These are phyloP conservation scores for Trialeurodes vaporariorum DNA, from an alignment of 1,140 invertebrate genomes.

Conservation along the genomic window DNA sequence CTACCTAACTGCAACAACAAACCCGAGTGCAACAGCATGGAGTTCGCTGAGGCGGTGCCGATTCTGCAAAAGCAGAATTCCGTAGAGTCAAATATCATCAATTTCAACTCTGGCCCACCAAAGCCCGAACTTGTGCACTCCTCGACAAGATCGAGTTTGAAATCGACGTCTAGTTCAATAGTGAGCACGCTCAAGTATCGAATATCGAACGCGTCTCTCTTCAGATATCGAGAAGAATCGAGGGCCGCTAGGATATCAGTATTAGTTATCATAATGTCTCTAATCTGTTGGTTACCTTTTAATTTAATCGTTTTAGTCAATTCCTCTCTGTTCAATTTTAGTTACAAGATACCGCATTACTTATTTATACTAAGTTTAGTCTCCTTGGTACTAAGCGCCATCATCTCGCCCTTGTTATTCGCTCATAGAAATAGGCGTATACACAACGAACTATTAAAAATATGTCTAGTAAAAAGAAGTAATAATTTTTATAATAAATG, in stretches of 20 bases:
- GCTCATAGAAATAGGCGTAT: constrained; percentile 63
- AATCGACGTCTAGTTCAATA: constrained; percentile 34
- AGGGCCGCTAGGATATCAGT: constrained; percentile 66
- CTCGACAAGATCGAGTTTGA: constrained; percentile 19
- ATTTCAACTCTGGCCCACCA: background rate
- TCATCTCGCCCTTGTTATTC: constrained; percentile 63
- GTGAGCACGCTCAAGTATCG: constrained; percentile 56
- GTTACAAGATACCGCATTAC: constrained; percentile 32
- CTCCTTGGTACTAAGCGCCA: constrained; percentile 51
- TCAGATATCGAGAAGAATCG: constrained; percentile 67
- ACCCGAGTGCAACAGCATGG: constrained; percentile 18
- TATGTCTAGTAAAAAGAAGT: constrained; percentile 29
- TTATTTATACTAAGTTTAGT: constrained; percentile 42
- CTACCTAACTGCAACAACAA: background rate
- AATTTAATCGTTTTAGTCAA: constrained; percentile 40
- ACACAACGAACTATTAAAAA: constrained; percentile 47
- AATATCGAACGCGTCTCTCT: constrained; percentile 70
- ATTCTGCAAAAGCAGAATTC: background rate
- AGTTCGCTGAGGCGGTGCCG: constrained; percentile 23
- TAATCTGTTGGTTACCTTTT: constrained; percentile 56
- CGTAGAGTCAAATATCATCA: background rate
- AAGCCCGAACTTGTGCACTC: constrained; percentile 13
- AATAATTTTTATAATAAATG: constrained; percentile 31
- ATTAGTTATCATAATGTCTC: constrained; percentile 55
- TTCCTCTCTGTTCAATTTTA: constrained; percentile 31